Base-by-base conservation (phyloP, 1,140 invertebrate genomes). In the Caerostris darwini region DNA sequence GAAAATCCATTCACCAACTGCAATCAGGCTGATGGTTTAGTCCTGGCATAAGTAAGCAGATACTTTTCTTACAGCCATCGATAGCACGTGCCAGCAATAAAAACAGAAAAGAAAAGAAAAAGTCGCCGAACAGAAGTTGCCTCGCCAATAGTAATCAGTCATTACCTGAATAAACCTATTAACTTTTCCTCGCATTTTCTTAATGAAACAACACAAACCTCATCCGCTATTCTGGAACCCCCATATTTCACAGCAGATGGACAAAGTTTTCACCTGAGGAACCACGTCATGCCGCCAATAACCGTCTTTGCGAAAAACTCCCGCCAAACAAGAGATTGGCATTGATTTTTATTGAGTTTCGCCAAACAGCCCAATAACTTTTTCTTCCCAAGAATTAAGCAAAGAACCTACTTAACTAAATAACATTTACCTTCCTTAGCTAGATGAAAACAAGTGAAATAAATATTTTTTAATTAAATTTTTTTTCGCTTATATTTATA, bases 401-500 rank as follows among this genome's bases (percentile, higher is more conserved):
- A 92, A 92, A 92, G 81, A 67, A 67, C 19, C 90, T n/a, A 91
- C 89, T 92, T 92, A 83, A 83, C 77, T 92, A 53, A 85, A 81
- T 82, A 92, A 92, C 90, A 58, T 67, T 67, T 56, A n/a, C n/a
- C n/a, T n/a, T n/a, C 19, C n/a, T 50, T 14, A n/a, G 87, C 64
- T 10, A 34, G 83, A 17, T 8, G 57, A 86, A 89, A n/a, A 89
- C 87, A 34, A 59, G 85, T 59, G 50, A 92, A 89, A 92, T 67
- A 90, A 90, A 90, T 67, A 61, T 85, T n/a, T n/a, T n/a, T n/a
- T n/a, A n/a, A n/a, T n/a, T n/a, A n/a, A n/a, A n/a, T n/a, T n/a
- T n/a, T n/a, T n/a, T n/a, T n/a, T n/a, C n/a, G n/a, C n/a, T n/a
- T n/a, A n/a, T n/a, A n/a, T n/a, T n/a, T n/a, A n/a, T n/a, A n/a